Evolutionary conservation across 2,888 invertebrate genomes (phyloP), one percentile per base, ranked within the genome.

Genomic region (Hybos culiciformis): DNA sequence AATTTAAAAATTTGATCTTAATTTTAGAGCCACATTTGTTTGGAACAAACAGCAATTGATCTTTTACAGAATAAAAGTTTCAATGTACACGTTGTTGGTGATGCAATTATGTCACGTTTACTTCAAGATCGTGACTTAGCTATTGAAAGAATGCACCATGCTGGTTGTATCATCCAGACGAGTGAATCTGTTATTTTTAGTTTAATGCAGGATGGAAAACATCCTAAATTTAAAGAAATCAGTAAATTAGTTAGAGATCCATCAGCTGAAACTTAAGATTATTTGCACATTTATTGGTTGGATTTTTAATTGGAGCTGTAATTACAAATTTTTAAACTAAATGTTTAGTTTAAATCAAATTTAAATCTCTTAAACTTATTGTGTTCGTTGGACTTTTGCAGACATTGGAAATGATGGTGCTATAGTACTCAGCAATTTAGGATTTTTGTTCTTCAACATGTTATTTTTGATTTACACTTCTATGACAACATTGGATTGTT

Each of bases 1-100:
- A 14, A 9, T 14, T 23, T 14, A 15, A 29, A 33, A 17, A 8
- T 8, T 4, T 12, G 15, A 41, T 17, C 37, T 47, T 14, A 26
- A 36, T 52, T 69, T n/a, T 71, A 87, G 77, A 70, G 82, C 0
- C 87, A 87, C 51, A 78, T 81, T 0, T 87, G 86, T 56, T 70
- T 87, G 7, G 83, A 85, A 55, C 82, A 83, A 57, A 85, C 86
- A 0, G 82, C 79, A 0, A 74, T 83, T 40, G 85, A 86, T 60
- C 61, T 84, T 2, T 58, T 81, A 31, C 58, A 63, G 0, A 51
- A 49, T 0, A n/a, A n/a, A n/a, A 71, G 72, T 23, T 69, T 70
- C 37, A 69, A 73, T 52, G 86, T 87, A 0, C 84, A 84, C 56
- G 68, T 85, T 1, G 69, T 83, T 8, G 86, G 83, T 6, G 86